Evolutionary conservation across 2,888 invertebrate species (phyloP).

Genomic region (Mylabris sibirica): DNA sequence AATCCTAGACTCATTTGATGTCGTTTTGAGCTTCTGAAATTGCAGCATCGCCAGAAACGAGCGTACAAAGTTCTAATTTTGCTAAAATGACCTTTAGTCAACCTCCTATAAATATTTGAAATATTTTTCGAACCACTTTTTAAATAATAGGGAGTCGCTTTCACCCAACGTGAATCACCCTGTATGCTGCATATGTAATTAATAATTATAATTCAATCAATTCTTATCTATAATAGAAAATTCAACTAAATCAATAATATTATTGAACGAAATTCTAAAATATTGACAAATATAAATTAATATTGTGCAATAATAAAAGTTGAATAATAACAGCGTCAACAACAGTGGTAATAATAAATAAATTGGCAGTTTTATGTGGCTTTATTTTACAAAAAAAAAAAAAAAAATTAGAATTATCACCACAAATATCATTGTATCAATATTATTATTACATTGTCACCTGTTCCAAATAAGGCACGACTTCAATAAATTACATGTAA

Average conservation of each 20-base stretch:
- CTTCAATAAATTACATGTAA: constrained; percentile 23
- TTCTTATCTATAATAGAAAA: constrained; percentile 10
- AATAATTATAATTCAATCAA: neutral
- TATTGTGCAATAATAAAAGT: constrained; percentile 16
- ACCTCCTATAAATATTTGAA: too few relatives aligned
- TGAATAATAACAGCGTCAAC: neutral
- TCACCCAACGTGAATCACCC: too few relatives aligned
- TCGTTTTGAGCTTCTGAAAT: too few relatives aligned
- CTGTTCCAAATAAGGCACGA: neutral
- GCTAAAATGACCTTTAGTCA: too few relatives aligned
- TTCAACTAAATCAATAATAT: constrained; percentile 10
- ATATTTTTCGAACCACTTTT: too few relatives aligned
- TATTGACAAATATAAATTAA: constrained; percentile 12
- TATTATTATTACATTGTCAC: constrained; percentile 10
- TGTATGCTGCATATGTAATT: neutral
- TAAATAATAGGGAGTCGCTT: too few relatives aligned
- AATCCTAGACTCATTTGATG: too few relatives aligned
- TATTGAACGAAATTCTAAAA: neutral
- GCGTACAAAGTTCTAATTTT: too few relatives aligned
- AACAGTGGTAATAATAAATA: neutral
- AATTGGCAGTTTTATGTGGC: constrained; percentile 10
- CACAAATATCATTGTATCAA: neutral
- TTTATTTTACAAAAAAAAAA: too few relatives aligned
- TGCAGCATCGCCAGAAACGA: too few relatives aligned
- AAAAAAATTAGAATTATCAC: too few relatives aligned